These are phyloP conservation scores for Nothoprocta perdicaria DNA, from an alignment of 2,113 vertebrate genomes.

Conservation along the genomic window DNA sequence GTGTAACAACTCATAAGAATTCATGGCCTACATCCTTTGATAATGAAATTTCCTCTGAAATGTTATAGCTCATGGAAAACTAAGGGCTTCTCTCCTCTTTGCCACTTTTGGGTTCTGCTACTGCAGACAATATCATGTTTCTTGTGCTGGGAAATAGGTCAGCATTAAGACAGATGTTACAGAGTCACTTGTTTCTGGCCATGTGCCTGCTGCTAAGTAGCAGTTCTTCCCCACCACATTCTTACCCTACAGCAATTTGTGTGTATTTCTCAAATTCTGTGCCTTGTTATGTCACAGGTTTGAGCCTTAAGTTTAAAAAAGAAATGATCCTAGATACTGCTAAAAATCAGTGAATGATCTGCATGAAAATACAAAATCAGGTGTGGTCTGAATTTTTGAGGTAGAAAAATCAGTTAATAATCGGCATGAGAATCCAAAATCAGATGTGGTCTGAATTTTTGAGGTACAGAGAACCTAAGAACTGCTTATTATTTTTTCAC, in stretches of 20 bases:
- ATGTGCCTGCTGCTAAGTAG: not conserved
- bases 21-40: not conserved
- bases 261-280: not conserved
- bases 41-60: not conserved
- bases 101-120: not conserved
- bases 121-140: not conserved
- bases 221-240: fast-evolving
- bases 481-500: not conserved
- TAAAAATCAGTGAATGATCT: fast-evolving
- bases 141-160: not conserved
- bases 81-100: not conserved
- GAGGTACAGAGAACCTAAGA: not conserved
- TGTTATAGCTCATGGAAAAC: fast-evolving
- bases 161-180: not conserved
- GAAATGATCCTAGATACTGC: fast-evolving
- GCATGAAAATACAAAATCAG: not conserved
- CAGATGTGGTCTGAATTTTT: not conserved
- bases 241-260: not conserved
- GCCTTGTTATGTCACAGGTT: not conserved
- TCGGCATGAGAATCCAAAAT: not conserved
- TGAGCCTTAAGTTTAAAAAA: not conserved
- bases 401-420: fast-evolving
- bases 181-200: fast-evolving
- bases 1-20: not conserved
- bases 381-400: not conserved